Conservation (phyloP, 1,140 invertebrate genomes). For the Drosophila sp. region DNA sequence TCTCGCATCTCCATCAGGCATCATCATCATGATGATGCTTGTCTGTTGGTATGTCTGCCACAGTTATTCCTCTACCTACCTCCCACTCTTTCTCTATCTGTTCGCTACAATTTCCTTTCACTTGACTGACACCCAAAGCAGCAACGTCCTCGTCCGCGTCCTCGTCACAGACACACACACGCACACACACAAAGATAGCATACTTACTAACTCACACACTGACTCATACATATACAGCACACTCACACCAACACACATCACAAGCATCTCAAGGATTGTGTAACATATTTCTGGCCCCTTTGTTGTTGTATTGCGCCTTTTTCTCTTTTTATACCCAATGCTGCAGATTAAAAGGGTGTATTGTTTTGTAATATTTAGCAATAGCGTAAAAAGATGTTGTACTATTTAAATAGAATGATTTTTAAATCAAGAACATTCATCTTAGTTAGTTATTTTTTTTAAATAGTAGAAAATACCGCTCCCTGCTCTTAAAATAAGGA, state of each 20-base stretch:
- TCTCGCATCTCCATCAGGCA: slow-evolving; percentile 24
- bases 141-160: slow-evolving; percentile 54
- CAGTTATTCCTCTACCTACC: not conserved
- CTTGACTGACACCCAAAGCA: slow-evolving; percentile 80
- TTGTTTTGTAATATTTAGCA: too few species aligned
- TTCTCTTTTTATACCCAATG: slow-evolving; percentile 9
- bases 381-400: too few species aligned
- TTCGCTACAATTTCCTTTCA: slow-evolving; percentile 80
- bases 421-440: too few species aligned
- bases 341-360: too few species aligned
- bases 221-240: not conserved
- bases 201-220: slow-evolving; percentile 1
- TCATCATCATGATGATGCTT: slow-evolving; percentile 73
- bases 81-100: slow-evolving; percentile 9
- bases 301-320: slow-evolving; percentile 12
- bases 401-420: too few species aligned
- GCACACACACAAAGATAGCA: not conserved
- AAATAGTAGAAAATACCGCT: too few species aligned
- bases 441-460: too few species aligned
- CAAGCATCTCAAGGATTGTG: slow-evolving; percentile 72
- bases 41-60: slow-evolving; percentile 79
- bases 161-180: slow-evolving; percentile 24
- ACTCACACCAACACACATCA: slow-evolving; percentile 5
- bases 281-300: slow-evolving; percentile 66
- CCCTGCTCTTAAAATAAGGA: too few species aligned